Percentiles rank a stretch among this genome's conserved stretches.
phyloP scores from a whole-genome alignment of 1,140 invertebrate genomes.

The Archegozetes longisetosus region DNA sequence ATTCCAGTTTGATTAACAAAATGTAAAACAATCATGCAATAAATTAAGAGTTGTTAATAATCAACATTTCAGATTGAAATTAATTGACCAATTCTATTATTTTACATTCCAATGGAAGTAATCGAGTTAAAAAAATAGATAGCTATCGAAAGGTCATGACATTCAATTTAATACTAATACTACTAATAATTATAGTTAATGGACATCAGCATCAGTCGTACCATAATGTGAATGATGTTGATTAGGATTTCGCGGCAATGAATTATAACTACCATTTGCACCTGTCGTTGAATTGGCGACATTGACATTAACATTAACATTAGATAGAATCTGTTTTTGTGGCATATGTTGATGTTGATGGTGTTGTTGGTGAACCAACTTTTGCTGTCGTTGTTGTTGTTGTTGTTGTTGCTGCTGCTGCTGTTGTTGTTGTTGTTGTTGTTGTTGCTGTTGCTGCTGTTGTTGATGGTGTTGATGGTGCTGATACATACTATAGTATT shows the following conservation, averaged over 20 bases:
- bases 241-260: neutral
- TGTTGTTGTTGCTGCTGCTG: neutral
- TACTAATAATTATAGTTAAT: neutral
- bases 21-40: no score
- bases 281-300: neutral
- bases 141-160: no score
- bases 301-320: no score
- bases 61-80: no score
- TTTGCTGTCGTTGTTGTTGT: neutral
- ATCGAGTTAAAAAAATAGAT: no score
- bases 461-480: neutral
- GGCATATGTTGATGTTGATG: neutral
- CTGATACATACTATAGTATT: neutral
- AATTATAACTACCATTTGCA: neutral
- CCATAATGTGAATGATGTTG: neutral
- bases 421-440: slow-evolving; percentile 1
- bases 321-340: neutral
- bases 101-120: no score
- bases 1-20: no score
- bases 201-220: neutral
- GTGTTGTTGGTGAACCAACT: neutral
- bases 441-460: slow-evolving; percentile 3
- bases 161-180: no score
- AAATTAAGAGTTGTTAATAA: no score
- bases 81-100: no score